phyloP scores from a whole-genome alignment of 2,797 vertebrate genomes.

The Orestias chungarensis region DNA sequence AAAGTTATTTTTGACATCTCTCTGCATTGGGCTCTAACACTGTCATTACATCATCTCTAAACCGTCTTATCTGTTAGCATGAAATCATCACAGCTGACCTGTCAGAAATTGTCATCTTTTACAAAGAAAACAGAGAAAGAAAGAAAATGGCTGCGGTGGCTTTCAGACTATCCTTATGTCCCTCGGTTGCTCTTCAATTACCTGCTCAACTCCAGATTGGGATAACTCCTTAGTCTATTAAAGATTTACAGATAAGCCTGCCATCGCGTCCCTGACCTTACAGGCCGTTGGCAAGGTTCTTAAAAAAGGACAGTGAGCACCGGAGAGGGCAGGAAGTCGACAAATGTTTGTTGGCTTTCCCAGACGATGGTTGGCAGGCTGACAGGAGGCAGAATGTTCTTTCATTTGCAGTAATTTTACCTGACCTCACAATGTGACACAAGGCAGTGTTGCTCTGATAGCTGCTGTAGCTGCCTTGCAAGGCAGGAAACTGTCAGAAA shows the following conservation, averaged over 20 bases:
- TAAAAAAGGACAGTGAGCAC: slow-evolving; percentile 17
- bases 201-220: slow-evolving; percentile 64
- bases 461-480: slow-evolving; percentile 47
- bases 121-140: slow-evolving; percentile 36
- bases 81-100: slow-evolving; percentile 61
- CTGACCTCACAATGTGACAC: slow-evolving; percentile 57
- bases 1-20: not conserved
- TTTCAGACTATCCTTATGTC: slow-evolving; percentile 40
- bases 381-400: slow-evolving; percentile 58
- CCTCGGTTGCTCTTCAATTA: slow-evolving; percentile 49
- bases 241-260: slow-evolving; percentile 61
- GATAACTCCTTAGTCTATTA: slow-evolving; percentile 52
- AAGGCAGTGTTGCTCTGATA: slow-evolving; percentile 50
- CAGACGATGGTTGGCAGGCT: slow-evolving; percentile 57
- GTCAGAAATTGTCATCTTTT: slow-evolving; percentile 60
- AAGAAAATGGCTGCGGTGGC: slow-evolving; percentile 40
- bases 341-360: slow-evolving; percentile 49
- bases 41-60: slow-evolving; percentile 62
- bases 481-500: slow-evolving; percentile 28
- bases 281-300: slow-evolving; percentile 9
- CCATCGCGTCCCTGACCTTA: slow-evolving; percentile 60
- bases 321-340: slow-evolving; percentile 34
- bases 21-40: slow-evolving; percentile 22
- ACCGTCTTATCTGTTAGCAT: slow-evolving; percentile 39
- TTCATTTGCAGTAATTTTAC: slow-evolving; percentile 68